These are phyloP conservation scores for Drosophila tsacasi DNA, from an alignment of 1,140 invertebrate genomes.

Conservation along the genomic window DNA sequence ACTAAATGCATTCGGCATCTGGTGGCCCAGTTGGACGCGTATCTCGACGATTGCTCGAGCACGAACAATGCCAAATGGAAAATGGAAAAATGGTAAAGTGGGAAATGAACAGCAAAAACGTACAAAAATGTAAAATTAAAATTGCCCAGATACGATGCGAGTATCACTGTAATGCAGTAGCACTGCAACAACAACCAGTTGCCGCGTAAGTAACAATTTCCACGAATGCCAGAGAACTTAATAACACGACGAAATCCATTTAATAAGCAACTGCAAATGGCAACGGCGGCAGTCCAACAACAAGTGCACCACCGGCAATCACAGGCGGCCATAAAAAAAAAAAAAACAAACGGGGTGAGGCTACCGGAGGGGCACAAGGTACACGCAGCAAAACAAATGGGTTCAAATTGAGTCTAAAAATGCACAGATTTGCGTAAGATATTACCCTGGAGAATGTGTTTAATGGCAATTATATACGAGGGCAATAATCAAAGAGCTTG, in stretches of 20 bases:
- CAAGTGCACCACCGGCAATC: conserved; percentile 51
- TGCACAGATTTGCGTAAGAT: neutral
- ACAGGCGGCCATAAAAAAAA: conserved; percentile 17
- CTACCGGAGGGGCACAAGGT: conserved; percentile 3
- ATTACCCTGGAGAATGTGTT: neutral
- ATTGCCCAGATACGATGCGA: conserved; percentile 36
- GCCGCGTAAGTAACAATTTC: conserved; percentile 70
- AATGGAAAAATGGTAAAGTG: conserved; percentile 6
- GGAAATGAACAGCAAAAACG: conserved; percentile 11
- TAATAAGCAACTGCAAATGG: conserved; percentile 81
- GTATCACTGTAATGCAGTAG: conserved; percentile 72
- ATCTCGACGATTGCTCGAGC: conserved; percentile 25
- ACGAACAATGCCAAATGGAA: conserved; percentile 62
- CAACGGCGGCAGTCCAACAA: conserved; percentile 49
- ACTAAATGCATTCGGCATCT: conserved; percentile 39
- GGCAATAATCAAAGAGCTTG: neutral
- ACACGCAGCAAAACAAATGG: neutral
- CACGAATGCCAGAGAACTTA: conserved; percentile 75
- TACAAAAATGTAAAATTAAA: conserved; percentile 27
- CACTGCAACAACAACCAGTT: conserved; percentile 42
- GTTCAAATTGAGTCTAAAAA: neutral
- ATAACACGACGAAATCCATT: conserved; percentile 78
- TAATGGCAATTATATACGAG: neutral
- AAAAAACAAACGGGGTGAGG: neutral
- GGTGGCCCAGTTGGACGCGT: conserved; percentile 41